A percentile compares a stretch with the other conserved stretches of the same genome.
Evolutionary conservation across 92 coral and sea anemone genomes (phyloP).

Genomic region (Umimayanthus kanabou): DNA sequence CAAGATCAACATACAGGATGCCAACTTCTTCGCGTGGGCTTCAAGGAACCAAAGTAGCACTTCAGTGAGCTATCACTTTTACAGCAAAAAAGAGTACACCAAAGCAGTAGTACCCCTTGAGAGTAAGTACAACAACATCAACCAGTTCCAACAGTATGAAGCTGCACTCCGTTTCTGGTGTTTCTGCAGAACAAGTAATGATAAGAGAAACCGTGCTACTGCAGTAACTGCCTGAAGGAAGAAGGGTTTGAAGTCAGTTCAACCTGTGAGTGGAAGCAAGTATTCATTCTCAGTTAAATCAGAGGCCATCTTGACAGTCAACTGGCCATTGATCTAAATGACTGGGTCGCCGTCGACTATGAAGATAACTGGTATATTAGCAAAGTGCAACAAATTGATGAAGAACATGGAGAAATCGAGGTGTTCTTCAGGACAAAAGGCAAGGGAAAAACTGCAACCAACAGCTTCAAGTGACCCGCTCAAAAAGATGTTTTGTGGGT

Average conservation of each 20-base stretch:
- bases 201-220: neutral
- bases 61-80: neutral
- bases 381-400: neutral
- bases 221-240: neutral
- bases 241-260: neutral
- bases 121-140: neutral
- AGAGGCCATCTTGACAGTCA: slow-evolving; percentile 8
- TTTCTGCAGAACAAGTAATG: neutral
- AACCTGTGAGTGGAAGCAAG: neutral
- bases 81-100: neutral
- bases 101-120: neutral
- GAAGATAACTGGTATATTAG: slow-evolving; percentile 24
- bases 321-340: slow-evolving; percentile 1
- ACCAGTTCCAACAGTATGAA: neutral
- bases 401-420: neutral
- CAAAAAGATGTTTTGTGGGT: slow-evolving; percentile 30
- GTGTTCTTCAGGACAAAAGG: neutral
- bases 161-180: neutral
- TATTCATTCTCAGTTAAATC: neutral
- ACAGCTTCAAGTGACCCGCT: slow-evolving; percentile 22
- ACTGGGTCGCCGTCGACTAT: slow-evolving; percentile 31
- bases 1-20: neutral
- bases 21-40: neutral
- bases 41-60: neutral
- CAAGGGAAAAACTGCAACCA: slow-evolving; percentile 8